Base-by-base conservation (phyloP, 2,888 invertebrate species). In the Aporophyla nigra region DNA sequence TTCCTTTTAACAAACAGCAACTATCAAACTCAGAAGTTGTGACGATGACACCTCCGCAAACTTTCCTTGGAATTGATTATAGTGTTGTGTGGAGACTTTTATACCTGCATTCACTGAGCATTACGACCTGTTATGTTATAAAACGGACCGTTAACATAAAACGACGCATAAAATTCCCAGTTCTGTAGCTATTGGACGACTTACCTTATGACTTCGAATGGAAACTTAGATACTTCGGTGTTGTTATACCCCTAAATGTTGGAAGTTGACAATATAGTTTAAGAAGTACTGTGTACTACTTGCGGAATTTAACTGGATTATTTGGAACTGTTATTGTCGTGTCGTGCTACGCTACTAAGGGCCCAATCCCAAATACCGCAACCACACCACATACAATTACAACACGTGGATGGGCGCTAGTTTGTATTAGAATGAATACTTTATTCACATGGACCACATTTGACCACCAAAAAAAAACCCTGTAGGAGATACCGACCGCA, bases 141-240 rank as follows among this genome's bases (percentile, higher is more conserved):
- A 83, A 83, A 85, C 71, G 71, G 77, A 51, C 65, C 86, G 56
- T 83, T 82, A 82, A 74, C 83, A 71, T 85, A 74, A 82, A 83
- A 85, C 40, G 82, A 69, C 86, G 65, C 82, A 85, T 83, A 85
- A 83, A 83, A 69, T 71, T 68, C 72, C 46, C 71, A 65, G 67
- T 76, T 74, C 68, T 54, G 71, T 43, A 74, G 68, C 49, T 69
- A 76, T 85, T 71, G 76, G 59, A 69, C 58, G 58, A 82, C 73
- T 69, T 76, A 65, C 61, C 76, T 83, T 76, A 85, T 82, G 71
- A 56, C 82, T 82, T 71, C 53, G 43, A 85, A 85, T 76, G n/a
- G 54, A 76, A 83, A 82, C 74, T 77, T 85, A 56, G 83, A 66
- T 82, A 82, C 62, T 27, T 71, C 27, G 61, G 71, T n/a, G 49